Evolutionary conservation across 1,140 invertebrate species (phyloP).

Genomic region (Apis mellifera): Amel_HAv3.1 CM009931.2:7313501-7314000

Average conservation of each 20-base stretch:
- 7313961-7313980: too few species aligned
- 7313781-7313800: too few species aligned
- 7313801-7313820: too few species aligned
- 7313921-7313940: too few species aligned
- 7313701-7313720: neutral
- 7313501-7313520: neutral
- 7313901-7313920: neutral
- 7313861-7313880: slow-evolving; percentile 61
- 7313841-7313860: slow-evolving; percentile 45
- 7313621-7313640: slow-evolving; percentile 68
- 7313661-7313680: slow-evolving; percentile 63
- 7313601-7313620: slow-evolving; percentile 66
- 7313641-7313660: slow-evolving; percentile 60
- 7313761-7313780: too few species aligned
- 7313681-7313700: slow-evolving; percentile 18
- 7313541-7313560: slow-evolving; percentile 52
- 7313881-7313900: slow-evolving; percentile 26
- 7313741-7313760: too few species aligned
- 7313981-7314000: too few species aligned
- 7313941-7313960: too few species aligned
- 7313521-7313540: too few species aligned
- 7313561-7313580: neutral
- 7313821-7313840: too few species aligned
- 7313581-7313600: slow-evolving; percentile 52
- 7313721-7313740: neutral